Conservation (phyloP, 2,113 vertebrate genomes). For the Oxyruncus cristatus region DNA sequence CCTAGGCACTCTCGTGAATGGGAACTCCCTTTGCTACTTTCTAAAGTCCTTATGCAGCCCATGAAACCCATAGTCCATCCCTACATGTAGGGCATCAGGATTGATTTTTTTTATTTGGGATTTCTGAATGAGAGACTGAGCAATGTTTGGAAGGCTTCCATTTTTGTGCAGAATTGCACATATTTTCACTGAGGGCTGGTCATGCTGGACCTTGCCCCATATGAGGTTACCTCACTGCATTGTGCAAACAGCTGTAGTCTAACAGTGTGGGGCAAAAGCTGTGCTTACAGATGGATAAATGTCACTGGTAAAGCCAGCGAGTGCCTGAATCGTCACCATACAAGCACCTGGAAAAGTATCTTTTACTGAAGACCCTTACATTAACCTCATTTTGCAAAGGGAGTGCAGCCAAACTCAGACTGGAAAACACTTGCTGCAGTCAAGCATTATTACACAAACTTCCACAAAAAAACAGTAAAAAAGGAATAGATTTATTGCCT, state of each 20-base stretch:
- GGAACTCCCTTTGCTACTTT: not conserved
- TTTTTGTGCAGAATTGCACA: not conserved
- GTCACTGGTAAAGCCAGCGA: not conserved
- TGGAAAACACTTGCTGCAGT: not conserved
- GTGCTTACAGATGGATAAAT: not conserved
- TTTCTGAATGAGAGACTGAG: not conserved
- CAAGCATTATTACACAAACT: not conserved
- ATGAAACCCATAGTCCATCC: not conserved
- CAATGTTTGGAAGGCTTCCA: not conserved
- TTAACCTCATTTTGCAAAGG: not conserved
- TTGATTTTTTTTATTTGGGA: not conserved
- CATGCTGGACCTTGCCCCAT: not conserved
- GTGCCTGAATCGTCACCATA: not conserved
- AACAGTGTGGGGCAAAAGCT: not conserved
- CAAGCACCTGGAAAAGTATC: fast-evolving
- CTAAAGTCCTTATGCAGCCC: not conserved
- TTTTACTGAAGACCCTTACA: not conserved
- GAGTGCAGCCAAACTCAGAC: not conserved
- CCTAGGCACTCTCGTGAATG: not conserved
- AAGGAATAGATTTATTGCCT: not conserved
- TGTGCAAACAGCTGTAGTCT: not conserved
- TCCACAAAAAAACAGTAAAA: not conserved
- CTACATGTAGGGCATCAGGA: not conserved
- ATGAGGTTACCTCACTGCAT: fast-evolving
- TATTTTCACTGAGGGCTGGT: not conserved